Conservation (phyloP, 2,888 invertebrate genomes). For the Idaea straminata region DNA sequence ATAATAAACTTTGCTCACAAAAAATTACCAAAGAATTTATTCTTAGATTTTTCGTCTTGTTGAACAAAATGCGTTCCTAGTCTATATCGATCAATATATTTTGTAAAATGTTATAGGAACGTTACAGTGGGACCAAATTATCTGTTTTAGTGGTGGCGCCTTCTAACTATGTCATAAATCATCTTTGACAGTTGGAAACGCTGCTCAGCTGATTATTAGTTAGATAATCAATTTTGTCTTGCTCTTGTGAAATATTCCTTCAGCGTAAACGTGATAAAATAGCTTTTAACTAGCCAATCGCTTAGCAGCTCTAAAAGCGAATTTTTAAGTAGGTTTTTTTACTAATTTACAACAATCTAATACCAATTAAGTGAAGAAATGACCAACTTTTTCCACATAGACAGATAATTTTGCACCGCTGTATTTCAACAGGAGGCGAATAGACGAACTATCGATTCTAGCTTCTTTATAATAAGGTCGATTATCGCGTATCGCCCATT, state of each 20-base stretch:
- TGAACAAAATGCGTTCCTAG: conserved; percentile 29
- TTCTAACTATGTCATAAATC: too few species aligned
- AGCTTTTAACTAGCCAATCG: too few species aligned
- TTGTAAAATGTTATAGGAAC: neutral
- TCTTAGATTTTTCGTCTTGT: conserved; percentile 42
- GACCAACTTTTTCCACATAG: neutral
- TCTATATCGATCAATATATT: conserved; percentile 1
- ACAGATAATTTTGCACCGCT: neutral
- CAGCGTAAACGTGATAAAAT: too few species aligned
- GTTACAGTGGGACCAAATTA: neutral
- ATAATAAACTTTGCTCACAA: conserved; percentile 71
- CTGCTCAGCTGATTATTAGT: too few species aligned
- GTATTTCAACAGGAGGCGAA: conserved; percentile 16
- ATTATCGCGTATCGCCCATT: conserved; percentile 7
- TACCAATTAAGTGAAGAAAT: too few species aligned
- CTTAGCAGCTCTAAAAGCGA: too few species aligned
- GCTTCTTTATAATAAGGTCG: conserved; percentile 16
- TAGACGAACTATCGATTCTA: conserved; percentile 14
- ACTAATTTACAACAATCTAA: too few species aligned
- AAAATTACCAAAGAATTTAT: conserved; percentile 73
- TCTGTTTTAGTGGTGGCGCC: neutral
- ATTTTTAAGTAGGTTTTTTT: too few species aligned
- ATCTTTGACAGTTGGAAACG: too few species aligned
- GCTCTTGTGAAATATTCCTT: too few species aligned
- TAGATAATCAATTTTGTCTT: too few species aligned